Conservation (phyloP, 2,888 invertebrate genomes). For the Electrophaes corylata region DNA sequence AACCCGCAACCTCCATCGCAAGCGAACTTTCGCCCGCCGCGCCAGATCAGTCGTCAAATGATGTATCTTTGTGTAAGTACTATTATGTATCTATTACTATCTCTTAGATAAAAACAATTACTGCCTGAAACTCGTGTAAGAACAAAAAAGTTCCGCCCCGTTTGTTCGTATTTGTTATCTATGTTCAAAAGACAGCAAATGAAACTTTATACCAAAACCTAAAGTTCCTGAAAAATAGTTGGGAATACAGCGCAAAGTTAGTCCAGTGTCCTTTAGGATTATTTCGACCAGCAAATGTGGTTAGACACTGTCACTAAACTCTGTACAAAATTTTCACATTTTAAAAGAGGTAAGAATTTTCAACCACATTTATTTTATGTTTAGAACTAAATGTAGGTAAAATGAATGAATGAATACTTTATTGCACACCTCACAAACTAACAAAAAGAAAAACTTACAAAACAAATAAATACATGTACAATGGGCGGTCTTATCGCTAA, state of each 20-base stretch:
- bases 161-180: neutral
- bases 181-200: neutral
- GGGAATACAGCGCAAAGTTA: slow-evolving; percentile 14
- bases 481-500: no score
- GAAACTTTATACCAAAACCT: slow-evolving; percentile 3
- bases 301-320: slow-evolving; percentile 28
- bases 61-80: no score
- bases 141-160: no score
- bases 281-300: slow-evolving; percentile 43
- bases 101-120: no score
- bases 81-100: no score
- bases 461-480: no score
- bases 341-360: slow-evolving; percentile 21
- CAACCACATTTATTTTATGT: slow-evolving; percentile 17
- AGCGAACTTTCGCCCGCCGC: no score
- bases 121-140: neutral
- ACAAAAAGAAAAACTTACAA: no score
- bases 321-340: slow-evolving; percentile 35
- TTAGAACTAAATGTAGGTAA: slow-evolving; percentile 8
- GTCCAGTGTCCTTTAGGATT: slow-evolving; percentile 39
- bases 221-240: slow-evolving; percentile 11
- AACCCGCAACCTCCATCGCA: no score
- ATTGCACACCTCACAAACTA: no score
- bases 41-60: no score
- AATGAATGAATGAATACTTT: no score